Conservation (phyloP, 2,797 vertebrate species). For the Spinibarbus caldwelli region DNA sequence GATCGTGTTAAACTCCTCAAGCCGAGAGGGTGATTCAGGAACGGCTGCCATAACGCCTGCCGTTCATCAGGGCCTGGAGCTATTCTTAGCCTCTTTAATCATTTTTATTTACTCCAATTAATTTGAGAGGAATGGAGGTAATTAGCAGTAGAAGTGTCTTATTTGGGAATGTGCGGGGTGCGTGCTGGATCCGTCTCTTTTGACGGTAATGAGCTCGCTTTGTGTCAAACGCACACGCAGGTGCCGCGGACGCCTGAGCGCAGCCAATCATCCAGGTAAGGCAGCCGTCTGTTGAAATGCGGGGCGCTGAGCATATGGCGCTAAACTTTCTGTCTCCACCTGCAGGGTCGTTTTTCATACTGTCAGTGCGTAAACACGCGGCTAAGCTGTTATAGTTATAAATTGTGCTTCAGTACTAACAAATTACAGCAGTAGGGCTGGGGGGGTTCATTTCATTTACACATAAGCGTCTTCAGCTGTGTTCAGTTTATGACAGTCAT, state of each 20-base stretch:
- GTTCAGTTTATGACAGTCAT: not conserved
- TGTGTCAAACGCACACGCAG: slow-evolving; percentile 38
- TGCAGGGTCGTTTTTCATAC: slow-evolving; percentile 40
- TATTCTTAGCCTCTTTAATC: slow-evolving; percentile 82
- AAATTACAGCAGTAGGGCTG: not conserved
- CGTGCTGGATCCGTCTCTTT: slow-evolving; percentile 25
- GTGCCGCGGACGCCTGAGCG: slow-evolving; percentile 54
- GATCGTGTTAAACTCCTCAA: slow-evolving; percentile 66
- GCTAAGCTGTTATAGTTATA: slow-evolving; percentile 36
- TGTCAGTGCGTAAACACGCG: slow-evolving; percentile 34
- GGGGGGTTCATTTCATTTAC: no score
- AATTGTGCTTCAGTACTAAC: slow-evolving; percentile 13
- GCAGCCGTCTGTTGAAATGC: slow-evolving; percentile 35
- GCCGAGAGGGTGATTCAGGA: slow-evolving; percentile 65
- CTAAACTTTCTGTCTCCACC: slow-evolving; percentile 43
- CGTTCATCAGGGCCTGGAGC: slow-evolving; percentile 62
- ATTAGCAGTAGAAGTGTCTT: slow-evolving; percentile 71
- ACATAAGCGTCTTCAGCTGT: not conserved
- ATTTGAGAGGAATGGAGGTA: slow-evolving; percentile 77
- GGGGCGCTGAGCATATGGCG: slow-evolving; percentile 44
- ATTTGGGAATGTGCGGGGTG: slow-evolving; percentile 38
- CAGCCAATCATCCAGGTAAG: slow-evolving; percentile 38
- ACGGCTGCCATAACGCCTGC: slow-evolving; percentile 65
- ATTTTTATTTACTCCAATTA: slow-evolving; percentile 83
- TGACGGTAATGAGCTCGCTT: slow-evolving; percentile 47